Conservation (phyloP, 2,113 vertebrate species). For the Promerops cafer region DNA sequence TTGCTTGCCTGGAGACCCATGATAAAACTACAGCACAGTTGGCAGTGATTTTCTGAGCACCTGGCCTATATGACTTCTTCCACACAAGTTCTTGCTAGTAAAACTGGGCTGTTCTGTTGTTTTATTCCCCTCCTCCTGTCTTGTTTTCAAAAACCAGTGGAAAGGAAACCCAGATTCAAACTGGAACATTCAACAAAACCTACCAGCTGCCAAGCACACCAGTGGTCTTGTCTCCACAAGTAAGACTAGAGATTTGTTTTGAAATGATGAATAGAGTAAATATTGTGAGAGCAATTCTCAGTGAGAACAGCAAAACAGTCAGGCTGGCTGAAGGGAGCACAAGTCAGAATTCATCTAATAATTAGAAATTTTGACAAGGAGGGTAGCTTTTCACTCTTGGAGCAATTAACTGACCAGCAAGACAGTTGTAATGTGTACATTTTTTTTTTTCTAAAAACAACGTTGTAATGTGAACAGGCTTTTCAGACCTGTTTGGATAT, state of each 20-base stretch:
- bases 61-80: neutral
- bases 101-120: neutral
- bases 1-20: neutral
- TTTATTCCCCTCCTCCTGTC: neutral
- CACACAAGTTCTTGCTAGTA: neutral
- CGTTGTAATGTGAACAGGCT: neutral
- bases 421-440: neutral
- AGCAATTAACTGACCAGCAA: neutral
- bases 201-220: neutral
- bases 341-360: neutral
- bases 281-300: conserved; percentile 20
- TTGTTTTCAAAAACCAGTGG: conserved; percentile 25
- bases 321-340: neutral
- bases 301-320: neutral
- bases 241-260: conserved; percentile 25
- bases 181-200: conserved; percentile 36
- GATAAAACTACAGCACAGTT: neutral
- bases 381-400: neutral
- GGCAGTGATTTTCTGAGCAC: neutral
- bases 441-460: neutral
- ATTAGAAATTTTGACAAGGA: neutral
- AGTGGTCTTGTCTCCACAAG: conserved; percentile 33
- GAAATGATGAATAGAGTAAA: conserved; percentile 1
- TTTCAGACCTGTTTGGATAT: neutral
- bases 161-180: conserved; percentile 23